Conservation (phyloP, 37 sponge, comb jelly and placozoan species). For the Mnemiopsis leidyi region DNA sequence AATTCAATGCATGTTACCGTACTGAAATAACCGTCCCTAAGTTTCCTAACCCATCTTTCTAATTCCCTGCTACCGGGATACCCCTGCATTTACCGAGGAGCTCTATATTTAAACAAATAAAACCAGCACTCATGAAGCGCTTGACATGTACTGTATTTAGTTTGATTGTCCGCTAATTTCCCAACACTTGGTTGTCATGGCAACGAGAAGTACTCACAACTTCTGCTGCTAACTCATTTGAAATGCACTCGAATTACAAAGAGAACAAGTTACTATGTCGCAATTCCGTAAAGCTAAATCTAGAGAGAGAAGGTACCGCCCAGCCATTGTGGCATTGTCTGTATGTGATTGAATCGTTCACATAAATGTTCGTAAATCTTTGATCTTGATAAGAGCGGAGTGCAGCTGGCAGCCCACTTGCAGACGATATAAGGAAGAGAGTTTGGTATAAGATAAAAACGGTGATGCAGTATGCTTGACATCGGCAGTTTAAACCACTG, state of each 20-base stretch:
- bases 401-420: background rate
- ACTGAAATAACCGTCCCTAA: background rate
- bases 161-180: background rate
- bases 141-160: background rate
- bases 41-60: background rate
- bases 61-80: background rate
- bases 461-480: background rate
- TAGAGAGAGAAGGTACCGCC: background rate
- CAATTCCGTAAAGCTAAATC: no score
- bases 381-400: background rate
- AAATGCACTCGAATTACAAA: background rate
- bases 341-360: no score
- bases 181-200: background rate
- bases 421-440: background rate
- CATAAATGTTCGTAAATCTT: no score
- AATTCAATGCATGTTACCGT: background rate
- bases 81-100: background rate
- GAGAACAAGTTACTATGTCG: background rate
- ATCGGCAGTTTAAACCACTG: background rate
- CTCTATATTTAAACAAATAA: background rate
- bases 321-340: no score
- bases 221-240: background rate
- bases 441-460: background rate
- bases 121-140: background rate
- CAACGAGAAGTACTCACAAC: background rate